These are phyloP conservation scores for Archivesica marissinica DNA, from an alignment of 1,140 invertebrate genomes.

Conservation along the genomic window DNA sequence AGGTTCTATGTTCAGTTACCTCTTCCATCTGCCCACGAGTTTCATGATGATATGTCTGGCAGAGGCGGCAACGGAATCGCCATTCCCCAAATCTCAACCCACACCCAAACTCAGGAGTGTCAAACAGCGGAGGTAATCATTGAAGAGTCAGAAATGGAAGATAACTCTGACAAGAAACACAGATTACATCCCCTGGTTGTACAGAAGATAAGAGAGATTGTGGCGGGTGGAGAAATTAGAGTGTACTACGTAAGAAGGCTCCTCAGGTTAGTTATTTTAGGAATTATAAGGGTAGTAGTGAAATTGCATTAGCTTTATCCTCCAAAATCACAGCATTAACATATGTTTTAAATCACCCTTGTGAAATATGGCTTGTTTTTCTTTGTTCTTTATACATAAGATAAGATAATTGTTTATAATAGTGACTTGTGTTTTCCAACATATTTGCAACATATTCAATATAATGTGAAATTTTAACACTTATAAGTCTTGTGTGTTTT, in stretches of 20 bases:
- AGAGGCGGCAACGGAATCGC: neutral
- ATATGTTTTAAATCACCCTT: no score
- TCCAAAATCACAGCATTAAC: no score
- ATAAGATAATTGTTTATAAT: no score
- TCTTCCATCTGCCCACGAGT: conserved; percentile 82
- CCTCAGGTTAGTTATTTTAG: conserved; percentile 73
- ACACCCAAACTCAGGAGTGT: conserved; percentile 34
- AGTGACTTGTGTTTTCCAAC: no score
- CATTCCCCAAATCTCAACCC: conserved; percentile 12
- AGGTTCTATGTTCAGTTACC: conserved; percentile 84
- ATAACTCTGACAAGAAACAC: conserved; percentile 39
- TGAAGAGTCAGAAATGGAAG: conserved; percentile 14
- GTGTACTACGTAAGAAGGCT: conserved; percentile 81
- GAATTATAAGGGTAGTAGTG: no score
- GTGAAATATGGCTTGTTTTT: no score
- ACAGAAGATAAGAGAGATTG: conserved; percentile 82
- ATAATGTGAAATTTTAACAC: no score
- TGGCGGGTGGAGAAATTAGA: conserved; percentile 79
- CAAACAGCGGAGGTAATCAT: conserved; percentile 15
- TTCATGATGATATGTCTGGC: conserved; percentile 73
- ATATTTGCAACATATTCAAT: no score
- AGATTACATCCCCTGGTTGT: conserved; percentile 78
- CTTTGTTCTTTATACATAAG: no score
- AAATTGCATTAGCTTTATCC: no score
- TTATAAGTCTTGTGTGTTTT: no score